Percentiles rank a stretch among this genome's conserved stretches.
Evolutionary conservation across 2,888 invertebrate genomes (phyloP).

Genomic region (Calameuta filiformis): DNA sequence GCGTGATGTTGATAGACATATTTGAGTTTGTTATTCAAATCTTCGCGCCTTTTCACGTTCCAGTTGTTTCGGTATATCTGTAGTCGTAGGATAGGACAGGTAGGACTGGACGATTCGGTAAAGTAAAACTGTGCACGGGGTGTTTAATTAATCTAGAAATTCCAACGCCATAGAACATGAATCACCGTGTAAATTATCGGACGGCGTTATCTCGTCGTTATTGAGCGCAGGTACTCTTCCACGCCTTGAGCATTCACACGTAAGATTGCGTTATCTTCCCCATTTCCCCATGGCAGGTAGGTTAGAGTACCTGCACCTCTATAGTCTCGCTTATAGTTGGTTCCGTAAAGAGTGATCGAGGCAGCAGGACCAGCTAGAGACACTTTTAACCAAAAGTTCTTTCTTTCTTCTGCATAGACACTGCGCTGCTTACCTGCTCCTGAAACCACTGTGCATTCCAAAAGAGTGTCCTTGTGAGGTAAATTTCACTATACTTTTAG

Average conservation of each 20-base stretch:
- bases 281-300: slow-evolving; percentile 48
- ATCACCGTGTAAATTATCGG: slow-evolving; percentile 60
- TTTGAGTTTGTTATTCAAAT: not conserved
- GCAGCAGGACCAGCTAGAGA: not conserved
- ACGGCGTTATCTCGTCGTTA: slow-evolving; percentile 55
- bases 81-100: not conserved
- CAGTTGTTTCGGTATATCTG: not conserved
- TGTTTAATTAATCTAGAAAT: slow-evolving; percentile 23
- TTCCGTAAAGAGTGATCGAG: slow-evolving; percentile 1
- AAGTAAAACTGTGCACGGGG: slow-evolving; percentile 20
- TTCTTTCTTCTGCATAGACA: not conserved
- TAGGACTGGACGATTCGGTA: not conserved
- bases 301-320: slow-evolving; percentile 26
- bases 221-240: slow-evolving; percentile 55
- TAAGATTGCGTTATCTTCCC: slow-evolving; percentile 59
- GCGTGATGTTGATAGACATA: not conserved
- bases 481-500: not conserved
- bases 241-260: slow-evolving; percentile 55
- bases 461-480: not conserved
- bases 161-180: slow-evolving; percentile 35
- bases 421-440: not conserved
- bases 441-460: not conserved
- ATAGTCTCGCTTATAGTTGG: not conserved
- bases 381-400: not conserved
- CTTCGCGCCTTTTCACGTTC: not conserved